Base-by-base conservation (phyloP, 1,140 invertebrate genomes). In the Carposina sasakii region DNA sequence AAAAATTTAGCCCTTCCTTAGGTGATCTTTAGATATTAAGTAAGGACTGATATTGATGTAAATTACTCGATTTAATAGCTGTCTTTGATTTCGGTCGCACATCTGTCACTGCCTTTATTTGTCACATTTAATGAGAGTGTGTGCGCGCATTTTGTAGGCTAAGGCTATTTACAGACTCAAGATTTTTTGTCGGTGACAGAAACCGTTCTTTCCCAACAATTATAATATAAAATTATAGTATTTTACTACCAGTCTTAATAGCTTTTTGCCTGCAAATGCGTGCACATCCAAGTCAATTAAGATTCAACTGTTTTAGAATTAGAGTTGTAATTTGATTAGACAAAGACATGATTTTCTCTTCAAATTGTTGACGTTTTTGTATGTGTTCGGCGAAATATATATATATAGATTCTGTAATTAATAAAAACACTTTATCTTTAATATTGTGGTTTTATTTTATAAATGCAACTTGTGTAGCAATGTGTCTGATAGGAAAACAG, bases 381-480 rank as follows among this genome's bases (percentile, higher is more conserved):
- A 61, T 72, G 59, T 79, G 73, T 71, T 76, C 47, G 66, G 67
- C 72, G 65, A 55, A 71, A 49, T 70, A 65, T 79, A 65, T 75
- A 79, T 74, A 75, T 13, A 72, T n/a, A n/a, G n/a, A 74, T 68
- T 68, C 62, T 71, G 66, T 78, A 74, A 67, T 71, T 49, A 75
- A 76, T 77, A 75, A 81, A 71, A 67, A 69, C 74, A 81, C 74
- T 62, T 57, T 76, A 70, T 73, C 73, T 75, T 73, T 76, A 61
- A 53, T 33, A 10, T 5, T 40, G 15, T 63, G 41, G 55, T 72
- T 60, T 67, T 50, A 63, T 63, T 70, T 41, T n/a, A n/a, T n/a
- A n/a, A n/a, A n/a, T n/a, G n/a, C n/a, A n/a, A n/a, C n/a, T n/a
- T n/a, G n/a, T n/a, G n/a, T n/a, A n/a, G n/a, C n/a, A n/a, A n/a